Base-by-base conservation (phyloP, 2,113 vertebrate species). In the Pelusios castaneus region DNA sequence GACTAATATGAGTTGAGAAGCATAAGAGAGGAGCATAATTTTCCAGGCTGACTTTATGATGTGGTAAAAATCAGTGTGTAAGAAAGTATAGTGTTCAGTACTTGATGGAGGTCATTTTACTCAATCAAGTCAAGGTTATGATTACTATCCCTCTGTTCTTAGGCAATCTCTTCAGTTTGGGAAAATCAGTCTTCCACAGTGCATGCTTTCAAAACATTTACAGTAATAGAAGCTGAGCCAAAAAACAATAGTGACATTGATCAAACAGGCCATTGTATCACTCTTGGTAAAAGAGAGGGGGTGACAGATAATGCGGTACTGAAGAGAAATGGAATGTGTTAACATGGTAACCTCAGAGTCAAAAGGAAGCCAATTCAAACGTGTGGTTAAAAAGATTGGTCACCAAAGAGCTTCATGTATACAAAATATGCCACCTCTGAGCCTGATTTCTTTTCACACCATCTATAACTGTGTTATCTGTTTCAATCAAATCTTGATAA, bases 51-150 rank as follows among this genome's bases (percentile, higher is more conserved):
- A 56, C 85, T 94, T 87, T 81, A 41, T 55, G 80, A 12, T 86
- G 38, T 60, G 41, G 24, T n/a, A n/a, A 89, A 76, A 83, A 52
- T 56, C 25, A 14, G 3, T 24, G 27, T 10, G 52, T 75, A 81
- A 38, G 49, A 84, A 87, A 84, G 34, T 43, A 29, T 47, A 6
- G 49, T 3, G 41, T 29, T 29, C 58, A 11, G 41, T 3, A 34
- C 81, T 27, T 10, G 1, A 58, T 1, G 49, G 27, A 25, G 47
- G 55, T 29, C 29, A 5, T 2, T 2, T 0, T 0, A 14, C 41
- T 2, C 1, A 0, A 45, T 78, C 78, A 27, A 79, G 1, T 10
- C 4, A 1, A 60, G 45, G 16, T 22, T 22, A 14, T 0, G 2
- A 41, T 75, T 58, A 6, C 56, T 58, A 14, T 58, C 56, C 27